phyloP scores from a whole-genome alignment of 53 echinoderm and acorn worm genomes.

The Paracentrotus lividus region DNA sequence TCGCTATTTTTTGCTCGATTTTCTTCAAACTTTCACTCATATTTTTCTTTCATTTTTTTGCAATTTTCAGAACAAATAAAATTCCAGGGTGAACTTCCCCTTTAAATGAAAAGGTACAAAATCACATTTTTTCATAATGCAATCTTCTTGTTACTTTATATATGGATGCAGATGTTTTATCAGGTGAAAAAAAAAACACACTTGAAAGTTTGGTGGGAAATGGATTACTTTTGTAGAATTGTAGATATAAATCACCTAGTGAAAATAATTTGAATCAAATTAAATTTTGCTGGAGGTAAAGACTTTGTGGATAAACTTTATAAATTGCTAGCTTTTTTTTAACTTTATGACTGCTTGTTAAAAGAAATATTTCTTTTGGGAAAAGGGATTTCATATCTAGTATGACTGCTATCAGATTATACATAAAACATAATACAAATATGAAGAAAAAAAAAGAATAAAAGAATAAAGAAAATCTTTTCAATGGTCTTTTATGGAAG shows the following conservation, averaged over 20 bases:
- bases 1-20: too few species aligned
- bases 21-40: too few species aligned
- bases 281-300: too few species aligned
- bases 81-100: too few species aligned
- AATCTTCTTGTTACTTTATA: too few species aligned
- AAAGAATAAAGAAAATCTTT: neutral
- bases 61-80: too few species aligned
- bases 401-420: neutral
- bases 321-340: neutral
- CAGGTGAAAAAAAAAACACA: neutral
- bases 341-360: neutral
- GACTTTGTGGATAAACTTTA: neutral
- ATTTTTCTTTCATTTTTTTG: too few species aligned
- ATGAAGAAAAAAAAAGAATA: neutral
- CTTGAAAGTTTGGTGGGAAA: neutral
- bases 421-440: neutral
- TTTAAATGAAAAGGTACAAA: too few species aligned
- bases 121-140: too few species aligned
- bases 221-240: neutral
- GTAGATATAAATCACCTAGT: neutral
- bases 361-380: neutral
- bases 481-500: neutral
- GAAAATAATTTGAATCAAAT: neutral
- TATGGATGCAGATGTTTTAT: too few species aligned
- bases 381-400: neutral